These are phyloP conservation scores for Siphlonurus alternatus DNA, from an alignment of 2,888 invertebrate genomes.

Conservation along the genomic window DNA sequence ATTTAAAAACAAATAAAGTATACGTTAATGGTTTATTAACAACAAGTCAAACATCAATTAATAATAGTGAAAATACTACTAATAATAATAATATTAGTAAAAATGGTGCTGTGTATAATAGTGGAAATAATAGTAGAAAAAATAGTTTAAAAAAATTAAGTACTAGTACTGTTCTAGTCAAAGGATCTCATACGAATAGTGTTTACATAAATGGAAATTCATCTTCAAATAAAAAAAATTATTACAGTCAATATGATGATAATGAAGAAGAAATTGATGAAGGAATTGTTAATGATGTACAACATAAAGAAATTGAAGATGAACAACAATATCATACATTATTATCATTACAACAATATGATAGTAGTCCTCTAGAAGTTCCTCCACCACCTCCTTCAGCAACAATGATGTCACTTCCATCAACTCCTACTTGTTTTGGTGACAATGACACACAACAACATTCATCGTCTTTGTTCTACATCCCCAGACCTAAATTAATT, in stretches of 20 bases:
- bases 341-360: background rate
- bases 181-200: background rate
- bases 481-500: slow-evolving; percentile 70
- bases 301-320: background rate
- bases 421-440: background rate
- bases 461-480: slow-evolving; percentile 29
- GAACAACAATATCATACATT: background rate
- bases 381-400: too few relatives aligned
- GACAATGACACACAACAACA: background rate
- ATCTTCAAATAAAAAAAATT: background rate
- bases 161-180: background rate
- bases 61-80: background rate
- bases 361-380: too few relatives aligned
- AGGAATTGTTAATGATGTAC: background rate
- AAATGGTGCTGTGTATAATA: slow-evolving; percentile 1
- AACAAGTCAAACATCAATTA: too few relatives aligned
- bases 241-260: background rate
- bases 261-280: background rate
- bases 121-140: background rate
- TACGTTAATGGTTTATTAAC: background rate
- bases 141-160: too few relatives aligned
- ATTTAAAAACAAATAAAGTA: background rate
- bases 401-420: background rate
- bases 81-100: background rate
- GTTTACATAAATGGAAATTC: background rate